Base-by-base conservation (phyloP, 2,888 invertebrate genomes). In the Bibio marci region DNA sequence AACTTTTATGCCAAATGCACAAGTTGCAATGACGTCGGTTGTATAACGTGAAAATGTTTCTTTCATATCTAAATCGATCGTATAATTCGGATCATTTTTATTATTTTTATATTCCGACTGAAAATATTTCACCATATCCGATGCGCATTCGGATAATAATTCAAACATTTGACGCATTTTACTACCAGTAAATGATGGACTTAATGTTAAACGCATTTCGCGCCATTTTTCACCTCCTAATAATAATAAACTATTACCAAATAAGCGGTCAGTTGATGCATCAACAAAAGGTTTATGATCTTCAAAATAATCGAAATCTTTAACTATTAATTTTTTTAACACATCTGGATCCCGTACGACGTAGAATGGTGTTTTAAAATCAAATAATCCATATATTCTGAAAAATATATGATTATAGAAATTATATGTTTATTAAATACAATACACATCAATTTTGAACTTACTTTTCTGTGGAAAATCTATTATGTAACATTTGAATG, bases 111-210 rank as follows among this genome's bases (percentile, higher is more conserved):
- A 22, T 22, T 22, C 22, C 22, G 22, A 6, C 14, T 7, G 5
- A 14, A 30, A 30, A 30, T 30, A 14, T 14, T 30, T 12, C 4
- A 4, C 5, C 12, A 11, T 30, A 14, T 30, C 12, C n/a, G n/a
- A 6, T 5, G 30, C 4, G 10, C 14, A 13, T 10, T 30, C 30
- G n/a, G 14, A 12, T 6, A 30, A 4, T 4, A 30, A 10, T 30
- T 30, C 30, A 30, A 7, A 30, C 30, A 30, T 30, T 30, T 30
- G 30, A 30, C 30, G 30, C 30, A 30, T 30, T 49, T 55, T 55
- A 41, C 49, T 53, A 18, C 50, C 45, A 8, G 54, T 54, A 38
- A 55, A 56, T 4, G 52, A 47, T 26, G 55, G 55, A 38, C 51
- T 54, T 22, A 56, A 38, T 7, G 50, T 50, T 10, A 51, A 42